Conservation (phyloP, 2,888 invertebrate genomes). For the Sclerodermus sp. region DNA sequence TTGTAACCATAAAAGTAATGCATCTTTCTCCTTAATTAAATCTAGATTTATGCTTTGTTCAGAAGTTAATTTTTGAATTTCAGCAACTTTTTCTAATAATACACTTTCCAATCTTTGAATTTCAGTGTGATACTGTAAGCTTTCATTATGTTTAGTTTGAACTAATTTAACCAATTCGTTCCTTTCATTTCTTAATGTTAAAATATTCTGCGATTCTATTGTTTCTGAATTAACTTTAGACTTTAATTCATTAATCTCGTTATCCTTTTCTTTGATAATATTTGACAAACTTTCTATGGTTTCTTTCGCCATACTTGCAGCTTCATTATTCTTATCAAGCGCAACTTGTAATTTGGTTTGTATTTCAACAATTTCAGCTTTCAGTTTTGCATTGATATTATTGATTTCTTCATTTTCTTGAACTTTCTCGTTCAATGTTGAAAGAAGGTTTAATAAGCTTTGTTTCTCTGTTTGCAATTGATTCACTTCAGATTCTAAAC, state of each 20-base stretch:
- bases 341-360: conserved; percentile 32
- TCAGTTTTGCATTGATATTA: conserved; percentile 51
- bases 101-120: conserved; percentile 74
- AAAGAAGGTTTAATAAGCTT: conserved; percentile 14
- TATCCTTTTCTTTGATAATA: conserved; percentile 54
- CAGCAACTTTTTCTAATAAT: conserved; percentile 42
- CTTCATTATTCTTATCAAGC: conserved; percentile 44
- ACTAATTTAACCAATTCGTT: conserved; percentile 72
- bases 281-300: conserved; percentile 51
- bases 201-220: conserved; percentile 26
- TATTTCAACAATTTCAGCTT: conserved; percentile 28
- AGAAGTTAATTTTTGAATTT: conserved; percentile 56
- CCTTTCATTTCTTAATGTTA: conserved; percentile 62
- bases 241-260: conserved; percentile 49
- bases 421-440: conserved; percentile 9
- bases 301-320: conserved; percentile 43
- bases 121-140: conserved; percentile 80
- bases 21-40: conserved; percentile 43
- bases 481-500: not conserved
- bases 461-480: conserved; percentile 51
- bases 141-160: conserved; percentile 83
- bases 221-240: conserved; percentile 1
- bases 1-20: conserved; percentile 42
- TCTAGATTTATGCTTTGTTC: conserved; percentile 54
- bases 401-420: conserved; percentile 22